phyloP scores from a whole-genome alignment of 2,113 vertebrate species.

The Salvelinus sp. region DNA sequence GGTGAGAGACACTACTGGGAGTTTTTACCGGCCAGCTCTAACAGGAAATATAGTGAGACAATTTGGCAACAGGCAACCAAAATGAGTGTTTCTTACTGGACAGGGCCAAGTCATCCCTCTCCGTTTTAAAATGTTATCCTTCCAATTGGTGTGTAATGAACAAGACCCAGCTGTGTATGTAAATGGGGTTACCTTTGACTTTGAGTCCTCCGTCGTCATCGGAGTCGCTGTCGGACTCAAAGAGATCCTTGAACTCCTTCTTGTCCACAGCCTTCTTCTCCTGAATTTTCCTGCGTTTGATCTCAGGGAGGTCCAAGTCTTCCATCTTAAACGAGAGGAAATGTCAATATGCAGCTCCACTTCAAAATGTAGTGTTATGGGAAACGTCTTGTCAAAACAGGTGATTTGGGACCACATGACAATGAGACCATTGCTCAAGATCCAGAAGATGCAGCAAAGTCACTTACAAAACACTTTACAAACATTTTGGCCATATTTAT shows the following conservation, averaged over 20 bases:
- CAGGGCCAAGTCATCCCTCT: too few relatives aligned
- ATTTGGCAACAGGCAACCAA: too few relatives aligned
- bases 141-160: too few relatives aligned
- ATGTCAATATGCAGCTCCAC: background rate
- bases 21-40: background rate
- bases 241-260: conserved; percentile 89
- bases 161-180: background rate
- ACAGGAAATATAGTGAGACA: background rate
- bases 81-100: too few relatives aligned
- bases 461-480: too few relatives aligned
- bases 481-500: too few relatives aligned
- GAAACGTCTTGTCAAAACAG: too few relatives aligned
- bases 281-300: conserved; percentile 82
- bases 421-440: too few relatives aligned
- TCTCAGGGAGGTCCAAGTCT: conserved; percentile 90
- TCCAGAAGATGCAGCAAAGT: too few relatives aligned
- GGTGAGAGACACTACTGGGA: too few relatives aligned
- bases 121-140: too few relatives aligned
- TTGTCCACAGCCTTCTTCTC: conserved; percentile 84
- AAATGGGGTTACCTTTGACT: conserved; percentile 71
- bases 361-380: background rate
- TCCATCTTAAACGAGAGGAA: conserved; percentile 77
- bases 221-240: conserved; percentile 82
- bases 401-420: too few relatives aligned
- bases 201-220: conserved; percentile 73